phyloP scores from a whole-genome alignment of 1,140 invertebrate species.

The Leucophenga varia region DNA sequence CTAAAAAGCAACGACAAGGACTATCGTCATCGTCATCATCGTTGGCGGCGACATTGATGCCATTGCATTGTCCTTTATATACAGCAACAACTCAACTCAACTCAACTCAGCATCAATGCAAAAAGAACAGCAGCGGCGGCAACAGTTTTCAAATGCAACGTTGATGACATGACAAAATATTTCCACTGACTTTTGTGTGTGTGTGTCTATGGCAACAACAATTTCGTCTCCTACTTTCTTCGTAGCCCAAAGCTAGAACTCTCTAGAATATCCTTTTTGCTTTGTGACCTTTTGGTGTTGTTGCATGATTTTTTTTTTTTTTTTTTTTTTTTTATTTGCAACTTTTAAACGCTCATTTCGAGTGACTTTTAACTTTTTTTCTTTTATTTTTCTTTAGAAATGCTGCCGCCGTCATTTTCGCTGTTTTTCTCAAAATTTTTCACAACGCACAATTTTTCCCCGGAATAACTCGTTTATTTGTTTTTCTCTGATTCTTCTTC shows the following conservation, averaged over 20 bases:
- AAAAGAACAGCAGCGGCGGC: no score
- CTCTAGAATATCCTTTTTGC: slow-evolving; percentile 21
- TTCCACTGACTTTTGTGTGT: slow-evolving; percentile 38
- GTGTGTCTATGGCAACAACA: neutral
- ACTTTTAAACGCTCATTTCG: no score
- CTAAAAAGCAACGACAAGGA: no score
- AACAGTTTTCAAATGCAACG: slow-evolving; percentile 29
- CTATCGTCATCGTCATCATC: no score
- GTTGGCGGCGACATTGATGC: slow-evolving; percentile 6
- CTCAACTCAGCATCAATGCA: no score
- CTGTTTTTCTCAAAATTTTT: no score
- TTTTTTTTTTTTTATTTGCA: no score
- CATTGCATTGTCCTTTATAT: no score
- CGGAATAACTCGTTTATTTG: slow-evolving; percentile 15
- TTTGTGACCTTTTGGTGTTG: slow-evolving; percentile 30
- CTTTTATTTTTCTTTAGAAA: slow-evolving; percentile 25
- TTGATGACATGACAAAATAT: slow-evolving; percentile 52
- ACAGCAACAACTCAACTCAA: no score
- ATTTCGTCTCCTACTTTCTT: neutral
- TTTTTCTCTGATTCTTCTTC: no score
- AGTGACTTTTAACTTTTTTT: no score
- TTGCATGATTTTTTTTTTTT: no score
- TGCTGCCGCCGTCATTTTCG: slow-evolving; percentile 21
- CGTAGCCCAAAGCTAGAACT: slow-evolving; percentile 12
- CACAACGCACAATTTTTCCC: neutral